Evolutionary conservation across 1,140 invertebrate species (phyloP).

Genomic region (Tetramorium alpestre): DNA sequence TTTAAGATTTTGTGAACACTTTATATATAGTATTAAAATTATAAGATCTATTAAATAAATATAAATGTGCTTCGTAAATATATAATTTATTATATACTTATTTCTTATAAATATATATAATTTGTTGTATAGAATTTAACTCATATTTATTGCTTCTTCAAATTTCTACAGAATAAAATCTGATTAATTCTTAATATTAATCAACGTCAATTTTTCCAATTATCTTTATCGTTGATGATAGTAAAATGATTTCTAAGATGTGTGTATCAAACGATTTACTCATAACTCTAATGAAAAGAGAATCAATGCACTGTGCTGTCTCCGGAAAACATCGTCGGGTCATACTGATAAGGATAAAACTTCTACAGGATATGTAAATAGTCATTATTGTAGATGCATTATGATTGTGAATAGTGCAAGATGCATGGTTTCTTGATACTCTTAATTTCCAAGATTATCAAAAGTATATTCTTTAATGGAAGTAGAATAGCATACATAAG

Average conservation of each 20-base stretch:
- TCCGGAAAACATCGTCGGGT: conserved; percentile 49
- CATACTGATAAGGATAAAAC: conserved; percentile 63
- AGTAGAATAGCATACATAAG: not conserved
- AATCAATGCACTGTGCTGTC: conserved; percentile 61
- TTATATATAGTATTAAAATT: not conserved
- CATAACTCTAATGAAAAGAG: conserved; percentile 59
- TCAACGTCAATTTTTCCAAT: conserved; percentile 16
- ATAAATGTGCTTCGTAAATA: not conserved
- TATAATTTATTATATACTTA: not conserved
- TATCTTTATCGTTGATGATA: conserved; percentile 45
- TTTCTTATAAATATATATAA: not conserved
- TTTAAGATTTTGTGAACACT: not conserved
- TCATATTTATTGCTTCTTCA: not conserved
- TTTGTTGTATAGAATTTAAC: not conserved
- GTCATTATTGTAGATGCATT: not conserved
- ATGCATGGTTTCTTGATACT: conserved; percentile 1
- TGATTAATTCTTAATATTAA: conserved; percentile 4
- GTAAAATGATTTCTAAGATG: conserved; percentile 63
- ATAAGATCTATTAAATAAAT: conserved; percentile 7
- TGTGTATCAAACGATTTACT: conserved; percentile 31
- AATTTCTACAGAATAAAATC: not conserved
- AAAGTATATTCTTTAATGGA: not conserved
- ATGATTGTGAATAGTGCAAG: not conserved
- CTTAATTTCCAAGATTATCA: not conserved
- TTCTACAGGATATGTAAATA: conserved; percentile 41